These are phyloP conservation scores for Ceratina japonica DNA, from an alignment of 1,140 invertebrate genomes.

Conservation along the genomic window DNA sequence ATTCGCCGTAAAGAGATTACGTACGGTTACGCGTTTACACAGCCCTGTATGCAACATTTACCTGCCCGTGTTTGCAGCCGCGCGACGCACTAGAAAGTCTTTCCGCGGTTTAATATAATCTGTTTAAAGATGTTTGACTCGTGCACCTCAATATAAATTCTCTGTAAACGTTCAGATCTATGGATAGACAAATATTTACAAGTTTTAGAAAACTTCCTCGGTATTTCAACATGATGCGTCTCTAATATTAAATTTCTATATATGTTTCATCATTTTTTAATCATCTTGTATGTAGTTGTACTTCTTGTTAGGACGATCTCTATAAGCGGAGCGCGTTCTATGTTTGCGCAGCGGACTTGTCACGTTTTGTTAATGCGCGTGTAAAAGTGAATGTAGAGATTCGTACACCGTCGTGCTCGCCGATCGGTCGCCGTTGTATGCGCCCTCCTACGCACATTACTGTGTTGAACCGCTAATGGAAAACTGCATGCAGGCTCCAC, in stretches of 20 bases:
- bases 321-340: background rate
- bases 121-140: background rate
- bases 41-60: background rate
- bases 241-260: too few species aligned
- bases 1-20: slow-evolving; percentile 29
- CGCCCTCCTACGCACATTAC: background rate
- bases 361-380: background rate
- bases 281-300: too few species aligned
- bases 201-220: too few species aligned
- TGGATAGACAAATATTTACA: too few species aligned
- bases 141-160: background rate
- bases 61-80: background rate
- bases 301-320: too few species aligned
- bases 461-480: background rate
- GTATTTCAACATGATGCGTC: too few species aligned
- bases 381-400: background rate
- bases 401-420: background rate
- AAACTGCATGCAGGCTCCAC: background rate
- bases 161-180: too few species aligned
- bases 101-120: slow-evolving; percentile 1
- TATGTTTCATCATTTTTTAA: too few species aligned
- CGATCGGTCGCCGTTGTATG: background rate
- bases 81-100: too few species aligned
- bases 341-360: background rate
- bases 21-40: background rate